Conservation (phyloP, 2,888 invertebrate species). For the Erannis defoliaria region DNA sequence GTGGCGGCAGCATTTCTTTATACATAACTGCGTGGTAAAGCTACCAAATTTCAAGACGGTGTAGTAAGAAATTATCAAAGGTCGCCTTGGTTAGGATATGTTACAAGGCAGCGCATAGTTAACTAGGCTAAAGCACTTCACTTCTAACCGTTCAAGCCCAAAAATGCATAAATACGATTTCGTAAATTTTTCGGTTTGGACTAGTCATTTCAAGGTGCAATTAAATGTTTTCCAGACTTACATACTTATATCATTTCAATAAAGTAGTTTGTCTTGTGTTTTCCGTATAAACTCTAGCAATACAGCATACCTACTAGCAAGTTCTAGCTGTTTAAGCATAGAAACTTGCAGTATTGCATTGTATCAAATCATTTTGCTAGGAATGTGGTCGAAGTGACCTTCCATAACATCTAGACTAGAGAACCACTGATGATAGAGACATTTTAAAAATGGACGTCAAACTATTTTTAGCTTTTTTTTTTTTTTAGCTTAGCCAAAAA, state of each 20-base stretch:
- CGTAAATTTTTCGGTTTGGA: no score
- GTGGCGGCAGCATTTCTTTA: no score
- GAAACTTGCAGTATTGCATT: slow-evolving; percentile 42
- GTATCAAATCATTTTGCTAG: slow-evolving; percentile 57
- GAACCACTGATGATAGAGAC: slow-evolving; percentile 2
- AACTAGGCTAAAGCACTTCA: no score
- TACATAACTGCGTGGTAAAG: no score
- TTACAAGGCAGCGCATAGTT: no score
- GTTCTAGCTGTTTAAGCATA: slow-evolving; percentile 31
- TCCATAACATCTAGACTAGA: slow-evolving; percentile 47
- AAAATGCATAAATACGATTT: no score
- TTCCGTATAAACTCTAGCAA: slow-evolving; percentile 24
- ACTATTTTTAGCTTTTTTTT: neutral
- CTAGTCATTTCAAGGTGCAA: no score
- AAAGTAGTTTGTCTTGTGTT: neutral
- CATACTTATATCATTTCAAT: neutral
- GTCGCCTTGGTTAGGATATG: no score
- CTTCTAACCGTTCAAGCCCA: no score
- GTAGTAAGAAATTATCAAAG: no score
- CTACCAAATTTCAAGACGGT: no score
- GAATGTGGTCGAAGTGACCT: slow-evolving; percentile 66
- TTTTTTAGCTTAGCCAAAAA: neutral
- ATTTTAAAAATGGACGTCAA: neutral
- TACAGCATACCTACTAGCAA: slow-evolving; percentile 20
- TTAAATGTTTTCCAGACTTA: neutral